A percentile compares a stretch with the other conserved stretches of the same genome.
Evolutionary conservation across 2,113 vertebrate species (phyloP).

Genomic region (Corynorhinus townsendii): DNA sequence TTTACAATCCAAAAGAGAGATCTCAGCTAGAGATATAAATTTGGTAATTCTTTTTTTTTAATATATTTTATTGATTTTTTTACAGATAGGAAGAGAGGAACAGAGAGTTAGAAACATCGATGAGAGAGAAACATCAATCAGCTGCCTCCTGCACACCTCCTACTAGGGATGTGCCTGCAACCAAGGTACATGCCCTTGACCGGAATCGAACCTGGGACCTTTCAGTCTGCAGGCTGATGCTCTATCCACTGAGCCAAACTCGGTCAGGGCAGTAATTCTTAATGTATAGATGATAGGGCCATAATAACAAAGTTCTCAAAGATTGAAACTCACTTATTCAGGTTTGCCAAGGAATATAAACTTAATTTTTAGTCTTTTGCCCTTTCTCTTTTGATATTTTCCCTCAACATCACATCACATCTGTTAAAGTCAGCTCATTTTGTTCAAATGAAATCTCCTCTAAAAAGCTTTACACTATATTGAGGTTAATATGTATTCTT

Average conservation of each 20-base stretch:
- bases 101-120: too few species aligned
- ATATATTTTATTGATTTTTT: too few species aligned
- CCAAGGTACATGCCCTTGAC: too few species aligned
- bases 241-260: too few species aligned
- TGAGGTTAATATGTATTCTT: not conserved
- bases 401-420: not conserved
- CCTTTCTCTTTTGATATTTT: not conserved
- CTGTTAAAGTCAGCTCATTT: not conserved
- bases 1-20: not conserved
- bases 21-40: not conserved
- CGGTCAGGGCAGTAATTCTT: too few species aligned
- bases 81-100: too few species aligned
- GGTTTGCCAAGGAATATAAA: not conserved
- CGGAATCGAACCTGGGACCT: too few species aligned
- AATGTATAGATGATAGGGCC: not conserved
- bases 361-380: not conserved
- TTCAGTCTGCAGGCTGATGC: too few species aligned
- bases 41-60: not conserved
- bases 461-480: not conserved
- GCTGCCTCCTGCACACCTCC: too few species aligned
- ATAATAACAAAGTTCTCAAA: not conserved
- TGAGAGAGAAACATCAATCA: too few species aligned
- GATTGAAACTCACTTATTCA: not conserved
- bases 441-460: not conserved
- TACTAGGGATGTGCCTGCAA: too few species aligned